Evolutionary conservation across 2,797 vertebrate genomes (phyloP), one percentile per base, ranked within the genome.

Genomic region (Hydrocynus forskahlii): DNA sequence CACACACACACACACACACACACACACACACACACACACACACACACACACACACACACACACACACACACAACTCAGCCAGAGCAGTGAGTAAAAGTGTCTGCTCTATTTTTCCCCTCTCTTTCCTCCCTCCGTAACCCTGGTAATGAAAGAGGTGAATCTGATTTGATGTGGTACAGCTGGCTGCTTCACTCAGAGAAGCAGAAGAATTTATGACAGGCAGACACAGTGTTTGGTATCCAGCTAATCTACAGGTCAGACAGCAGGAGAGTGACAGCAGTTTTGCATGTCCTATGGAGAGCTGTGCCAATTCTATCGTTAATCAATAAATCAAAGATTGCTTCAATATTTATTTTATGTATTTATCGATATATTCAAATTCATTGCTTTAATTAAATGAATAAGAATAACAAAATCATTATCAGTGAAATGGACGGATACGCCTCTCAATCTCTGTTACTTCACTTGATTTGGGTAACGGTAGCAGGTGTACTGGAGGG

Each of bases 131-230:
- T 48, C 52, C 57, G 23, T 81, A 70, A 75, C 73, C 45, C 43
- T 17, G 38, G 23, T 67, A 23, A 75, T 63, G 21, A 74, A 29
- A 38, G 23, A 35, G n/a, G 4, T 45, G 55, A 71, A 67, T 63
- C 16, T 43, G 50, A 77, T 73, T 60, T 38, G 75, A 82, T 72
- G 59, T 72, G 75, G 68, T 59, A 82, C 68, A 82, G 80, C 38
- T 70, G 59, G 64, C 64, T 75, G 63, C 52, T 35, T 75, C 63
- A 75, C 72, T 48, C 40, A 60, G 59, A 25, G 2, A 25, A n/a
- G 14, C 67, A 55, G 23, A 69, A 19, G 38, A 23, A 69, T 70
- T 60, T 13, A 62, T 13, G 25, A 75, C 50, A 67, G 21, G 21
- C 59, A 38, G 45, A 52, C 21, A 35, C 29, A 35, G 60, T 1